Conservation (phyloP, 2,113 vertebrate species). For the Dunckerocampus dactyliophorus region DNA sequence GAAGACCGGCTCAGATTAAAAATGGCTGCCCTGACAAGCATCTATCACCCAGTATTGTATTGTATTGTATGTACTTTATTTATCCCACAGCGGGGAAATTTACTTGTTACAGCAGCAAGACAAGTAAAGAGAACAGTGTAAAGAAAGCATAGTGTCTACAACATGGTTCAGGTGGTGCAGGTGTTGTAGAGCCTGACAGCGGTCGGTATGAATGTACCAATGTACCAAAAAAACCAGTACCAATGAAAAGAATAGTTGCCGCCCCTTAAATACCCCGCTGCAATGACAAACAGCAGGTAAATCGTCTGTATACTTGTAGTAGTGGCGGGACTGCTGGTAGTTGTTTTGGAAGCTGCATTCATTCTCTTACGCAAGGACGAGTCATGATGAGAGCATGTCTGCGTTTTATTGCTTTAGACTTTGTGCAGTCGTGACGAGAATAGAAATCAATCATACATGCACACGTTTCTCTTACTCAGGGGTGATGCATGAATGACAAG, state of each 20-base stretch:
- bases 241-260: slow-evolving; percentile 3
- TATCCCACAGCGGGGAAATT: too few relatives aligned
- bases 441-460: not conserved
- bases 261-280: slow-evolving; percentile 26
- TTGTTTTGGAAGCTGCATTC: slow-evolving; percentile 8
- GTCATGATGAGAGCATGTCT: slow-evolving; percentile 18
- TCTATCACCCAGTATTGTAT: not conserved
- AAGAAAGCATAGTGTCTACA: too few relatives aligned
- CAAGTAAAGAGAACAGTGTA: too few relatives aligned
- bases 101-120: too few relatives aligned
- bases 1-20: too few relatives aligned
- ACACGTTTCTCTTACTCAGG: not conserved
- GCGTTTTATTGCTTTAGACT: slow-evolving; percentile 12
- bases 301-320: slow-evolving; percentile 8
- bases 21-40: not conserved
- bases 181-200: too few relatives aligned
- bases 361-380: slow-evolving; percentile 20
- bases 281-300: slow-evolving; percentile 30
- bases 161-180: too few relatives aligned
- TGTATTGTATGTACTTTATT: too few relatives aligned
- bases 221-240: too few relatives aligned
- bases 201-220: too few relatives aligned
- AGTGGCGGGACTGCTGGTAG: too few relatives aligned
- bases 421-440: not conserved
- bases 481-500: not conserved